Percentiles rank a stretch among this genome's conserved stretches.
phyloP scores from a whole-genome alignment of 2,797 vertebrate species.

The Bryconaethiops microstoma region DNA sequence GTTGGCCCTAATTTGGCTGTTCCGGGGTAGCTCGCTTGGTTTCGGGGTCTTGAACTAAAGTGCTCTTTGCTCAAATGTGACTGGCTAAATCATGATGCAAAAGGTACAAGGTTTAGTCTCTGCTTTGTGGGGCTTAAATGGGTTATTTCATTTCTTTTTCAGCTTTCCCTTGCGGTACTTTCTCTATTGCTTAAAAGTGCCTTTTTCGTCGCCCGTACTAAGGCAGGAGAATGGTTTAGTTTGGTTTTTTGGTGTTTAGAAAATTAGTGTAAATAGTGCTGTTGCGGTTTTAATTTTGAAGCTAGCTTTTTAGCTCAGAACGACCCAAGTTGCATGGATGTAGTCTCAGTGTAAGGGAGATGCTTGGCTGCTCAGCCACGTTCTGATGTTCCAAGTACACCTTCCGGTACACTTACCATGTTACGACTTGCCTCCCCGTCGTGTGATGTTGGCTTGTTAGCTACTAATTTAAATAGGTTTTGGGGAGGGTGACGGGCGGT shows the following conservation, averaged over 20 bases:
- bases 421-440: slow-evolving; percentile 73
- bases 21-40: slow-evolving; percentile 69
- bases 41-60: slow-evolving; percentile 65
- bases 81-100: slow-evolving; percentile 75
- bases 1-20: slow-evolving; percentile 63
- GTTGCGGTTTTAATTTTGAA: too few relatives aligned
- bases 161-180: slow-evolving; percentile 70
- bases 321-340: slow-evolving; percentile 52
- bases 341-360: slow-evolving; percentile 59
- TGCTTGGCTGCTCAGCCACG: slow-evolving; percentile 63
- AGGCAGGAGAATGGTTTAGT: slow-evolving; percentile 64
- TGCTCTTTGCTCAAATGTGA: slow-evolving; percentile 43
- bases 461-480: too few relatives aligned
- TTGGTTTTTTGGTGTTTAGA: accelerated
- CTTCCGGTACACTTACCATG: slow-evolving; percentile 68
- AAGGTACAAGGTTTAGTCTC: slow-evolving; percentile 64
- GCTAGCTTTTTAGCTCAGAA: slow-evolving; percentile 57
- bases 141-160: slow-evolving; percentile 69
- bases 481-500: slow-evolving; percentile 70
- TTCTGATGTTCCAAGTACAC: slow-evolving; percentile 67
- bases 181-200: slow-evolving; percentile 52
- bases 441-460: too few relatives aligned
- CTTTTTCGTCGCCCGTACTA: slow-evolving; percentile 66
- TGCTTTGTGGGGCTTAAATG: slow-evolving; percentile 55
- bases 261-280: too few relatives aligned